Evolutionary conservation across 2,797 vertebrate species (phyloP).

Genomic region (Aratinga solstitialis): DNA sequence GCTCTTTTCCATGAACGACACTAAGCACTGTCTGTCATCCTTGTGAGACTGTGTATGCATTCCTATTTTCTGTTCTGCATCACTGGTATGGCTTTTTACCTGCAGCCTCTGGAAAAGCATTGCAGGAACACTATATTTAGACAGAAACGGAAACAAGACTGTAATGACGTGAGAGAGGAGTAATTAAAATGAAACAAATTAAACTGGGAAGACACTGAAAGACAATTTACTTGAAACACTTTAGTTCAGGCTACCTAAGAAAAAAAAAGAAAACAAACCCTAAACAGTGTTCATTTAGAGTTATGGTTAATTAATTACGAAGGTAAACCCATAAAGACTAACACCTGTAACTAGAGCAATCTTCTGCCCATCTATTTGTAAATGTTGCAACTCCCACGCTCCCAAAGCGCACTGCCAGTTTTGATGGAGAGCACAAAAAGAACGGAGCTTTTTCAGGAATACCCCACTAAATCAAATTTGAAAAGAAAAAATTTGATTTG

Average conservation of each 20-base stretch:
- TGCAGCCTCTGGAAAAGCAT: not conserved
- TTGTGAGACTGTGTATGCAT: not conserved
- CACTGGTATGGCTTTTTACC: not conserved
- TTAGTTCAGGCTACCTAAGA: not conserved
- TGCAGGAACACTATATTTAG: not conserved
- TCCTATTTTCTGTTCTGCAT: not conserved
- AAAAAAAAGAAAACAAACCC: not conserved
- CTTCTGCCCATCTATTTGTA: not conserved
- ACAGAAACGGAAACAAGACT: not conserved
- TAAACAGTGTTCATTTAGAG: not conserved
- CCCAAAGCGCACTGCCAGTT: not conserved
- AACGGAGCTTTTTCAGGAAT: not conserved
- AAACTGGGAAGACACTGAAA: not conserved
- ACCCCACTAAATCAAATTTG: not conserved
- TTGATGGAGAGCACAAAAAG: not conserved
- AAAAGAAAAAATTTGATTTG: not conserved
- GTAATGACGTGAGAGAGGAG: constrained; percentile 3
- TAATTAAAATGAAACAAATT: constrained; percentile 37
- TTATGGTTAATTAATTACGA: constrained; percentile 25
- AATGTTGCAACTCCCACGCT: not conserved
- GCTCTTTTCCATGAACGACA: not conserved
- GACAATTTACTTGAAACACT: not conserved
- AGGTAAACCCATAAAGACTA: not conserved
- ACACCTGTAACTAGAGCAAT: not conserved
- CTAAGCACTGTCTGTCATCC: not conserved